Conservation (phyloP, 2,888 invertebrate species). For the Lomographa bimaculata region DNA sequence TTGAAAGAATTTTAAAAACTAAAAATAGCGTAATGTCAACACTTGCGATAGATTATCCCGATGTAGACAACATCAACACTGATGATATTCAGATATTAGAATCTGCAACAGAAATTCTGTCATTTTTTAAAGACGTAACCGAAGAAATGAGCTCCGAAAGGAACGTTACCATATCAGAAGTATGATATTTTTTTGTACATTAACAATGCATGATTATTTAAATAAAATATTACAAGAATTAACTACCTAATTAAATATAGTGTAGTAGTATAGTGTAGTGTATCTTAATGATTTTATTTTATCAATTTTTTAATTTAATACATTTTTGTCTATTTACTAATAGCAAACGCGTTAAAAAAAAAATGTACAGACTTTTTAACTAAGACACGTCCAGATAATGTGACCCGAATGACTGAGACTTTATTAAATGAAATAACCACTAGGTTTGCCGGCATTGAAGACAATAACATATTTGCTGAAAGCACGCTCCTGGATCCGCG, state of each 20-base stretch:
- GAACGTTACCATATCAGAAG: slow-evolving; percentile 2
- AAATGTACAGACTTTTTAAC: too few species aligned
- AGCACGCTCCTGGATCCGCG: not conserved
- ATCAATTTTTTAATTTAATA: too few species aligned
- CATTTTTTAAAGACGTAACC: slow-evolving; percentile 10
- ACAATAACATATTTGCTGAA: not conserved
- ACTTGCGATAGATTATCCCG: too few species aligned
- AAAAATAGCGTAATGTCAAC: slow-evolving; percentile 15
- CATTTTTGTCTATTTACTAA: too few species aligned
- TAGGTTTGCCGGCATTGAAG: not conserved
- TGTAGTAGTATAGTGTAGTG: too few species aligned
- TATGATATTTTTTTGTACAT: not conserved
- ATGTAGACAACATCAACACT: slow-evolving; percentile 6
- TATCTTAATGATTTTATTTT: too few species aligned
- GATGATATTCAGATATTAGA: slow-evolving; percentile 13
- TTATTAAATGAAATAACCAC: not conserved
- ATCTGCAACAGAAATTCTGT: slow-evolving; percentile 1
- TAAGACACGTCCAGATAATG: too few species aligned
- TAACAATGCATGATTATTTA: too few species aligned
- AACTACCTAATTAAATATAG: too few species aligned
- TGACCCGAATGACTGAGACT: not conserved
- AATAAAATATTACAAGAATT: too few species aligned
- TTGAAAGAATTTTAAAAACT: slow-evolving; percentile 1
- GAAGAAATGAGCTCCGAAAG: slow-evolving; percentile 16
- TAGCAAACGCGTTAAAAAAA: too few species aligned